Evolutionary conservation across 1,140 invertebrate species (phyloP), one percentile per base, ranked within the genome.

Genomic region (Yoshiicerus persimilis): DNA sequence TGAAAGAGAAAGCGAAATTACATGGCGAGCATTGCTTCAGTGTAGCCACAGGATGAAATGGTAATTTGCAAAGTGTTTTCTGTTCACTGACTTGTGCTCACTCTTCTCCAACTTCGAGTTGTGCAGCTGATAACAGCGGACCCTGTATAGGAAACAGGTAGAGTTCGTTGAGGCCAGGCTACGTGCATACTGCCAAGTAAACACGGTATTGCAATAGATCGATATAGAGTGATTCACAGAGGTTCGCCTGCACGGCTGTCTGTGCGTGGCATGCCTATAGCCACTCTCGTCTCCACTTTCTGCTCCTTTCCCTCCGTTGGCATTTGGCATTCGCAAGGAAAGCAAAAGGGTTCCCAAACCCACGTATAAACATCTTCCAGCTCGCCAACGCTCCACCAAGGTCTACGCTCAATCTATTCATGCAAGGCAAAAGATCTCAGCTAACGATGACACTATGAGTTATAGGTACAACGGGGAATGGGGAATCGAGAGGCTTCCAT

Each of bases 161-260:
- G 66, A 70, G 27, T 1, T 10, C 1, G 25, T 25, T 23, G 30
- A 13, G 10, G 25, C 5, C 4, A 13, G 11, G 66, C 10, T 13
- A 32, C 5, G 30, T 70, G 30, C 25, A 66, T 70, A 70, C 25
- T 16, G 10, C 25, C 30, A 32, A 80, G 32, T 80, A 80, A 80
- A 80, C 75, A 80, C 20, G 13, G 34, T 36, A 80, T 34, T 80
- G 75, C 75, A 38, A 80, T 80, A 80, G 75, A 80, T 80, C 75
- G 75, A 80, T 80, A 80, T 30, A 80, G 75, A 80, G 30, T 80
- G 34, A 80, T 80, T 80, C 75, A 80, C 75, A 80, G 75, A 23
- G 75, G 75, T 20, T 38, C 27, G 64, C 25, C 11, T 30, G 64
- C 8, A 27, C 13, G 64, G 27, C 23, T 70, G 64, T 70, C 47